Percentiles rank a stretch among this genome's conserved stretches.
phyloP scores from a whole-genome alignment of 92 coral and sea anemone species.

The Muricea muricata region DNA sequence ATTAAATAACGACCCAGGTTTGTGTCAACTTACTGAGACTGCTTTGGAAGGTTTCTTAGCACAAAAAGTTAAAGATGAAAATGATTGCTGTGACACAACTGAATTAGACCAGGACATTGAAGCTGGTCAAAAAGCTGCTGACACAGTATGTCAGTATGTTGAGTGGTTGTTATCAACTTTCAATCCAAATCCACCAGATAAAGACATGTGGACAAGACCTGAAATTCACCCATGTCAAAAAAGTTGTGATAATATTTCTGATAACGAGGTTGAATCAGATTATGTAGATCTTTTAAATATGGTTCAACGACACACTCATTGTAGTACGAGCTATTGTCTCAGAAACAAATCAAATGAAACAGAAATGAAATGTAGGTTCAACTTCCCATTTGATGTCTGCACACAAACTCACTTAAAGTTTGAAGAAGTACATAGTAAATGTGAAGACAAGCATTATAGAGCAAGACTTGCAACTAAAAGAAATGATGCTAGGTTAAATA shows the following conservation, averaged over 20 bases:
- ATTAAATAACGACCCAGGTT: too few relatives aligned
- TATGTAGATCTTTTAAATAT: too few relatives aligned
- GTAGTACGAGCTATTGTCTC: too few relatives aligned
- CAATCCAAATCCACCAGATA: constrained; percentile 67
- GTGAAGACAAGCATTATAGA: constrained; percentile 49
- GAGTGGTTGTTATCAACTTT: constrained; percentile 9
- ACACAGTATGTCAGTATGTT: background rate
- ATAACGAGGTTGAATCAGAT: too few relatives aligned
- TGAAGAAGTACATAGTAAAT: constrained; percentile 55
- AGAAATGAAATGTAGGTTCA: too few relatives aligned
- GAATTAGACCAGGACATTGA: background rate
- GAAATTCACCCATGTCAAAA: background rate
- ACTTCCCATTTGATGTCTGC: too few relatives aligned
- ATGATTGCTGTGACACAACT: background rate
- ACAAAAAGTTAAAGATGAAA: background rate
- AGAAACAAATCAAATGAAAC: too few relatives aligned
- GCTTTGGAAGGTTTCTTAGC: too few relatives aligned
- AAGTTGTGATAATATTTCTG: too few relatives aligned
- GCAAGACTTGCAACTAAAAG: background rate
- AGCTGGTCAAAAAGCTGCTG: background rate
- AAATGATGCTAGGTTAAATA: too few relatives aligned
- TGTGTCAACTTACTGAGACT: too few relatives aligned
- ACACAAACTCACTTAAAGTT: background rate
- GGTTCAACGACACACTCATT: too few relatives aligned
- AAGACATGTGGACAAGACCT: constrained; percentile 54